Base-by-base conservation (phyloP, 2,888 invertebrate genomes). In the Cantharis flavilabris region DNA sequence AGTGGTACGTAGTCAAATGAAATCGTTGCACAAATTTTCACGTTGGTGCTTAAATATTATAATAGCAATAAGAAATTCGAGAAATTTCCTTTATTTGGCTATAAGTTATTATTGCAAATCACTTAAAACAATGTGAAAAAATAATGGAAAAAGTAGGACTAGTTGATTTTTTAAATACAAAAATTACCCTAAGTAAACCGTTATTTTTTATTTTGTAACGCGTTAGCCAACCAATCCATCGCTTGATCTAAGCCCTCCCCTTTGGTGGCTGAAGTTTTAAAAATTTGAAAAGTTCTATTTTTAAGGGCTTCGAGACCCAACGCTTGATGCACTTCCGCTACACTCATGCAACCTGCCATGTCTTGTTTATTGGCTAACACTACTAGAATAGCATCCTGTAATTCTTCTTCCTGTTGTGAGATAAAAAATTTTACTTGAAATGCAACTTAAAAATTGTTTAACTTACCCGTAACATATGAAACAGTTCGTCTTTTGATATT, bases 321-420 rank as follows among this genome's bases (percentile, higher is more conserved):
- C 0, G 98, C 97, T 89, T 97, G 97, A 88, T 99, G 98, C 16
- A 99, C 96, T 89, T 99, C 99, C 0, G 98, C 96, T 1, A 98
- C 96, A 23, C 96, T 96, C 91, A 99, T 94, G 86, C 98, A 98
- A 10, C 98, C 98, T 62, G 98, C 96, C 93, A 99, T 97, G 87
- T 99, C 99, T 89, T 99, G 99, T 90, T 99, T 99, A 89, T 99
- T 99, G 70, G 99, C 99, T 86, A 99, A 90, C 69, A 99, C 98
- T 73, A 99, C 97, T 79, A 99, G 91, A 85, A 98, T 95, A 75
- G 99, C 98, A 84, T 97, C 97, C 84, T 96, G 95, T 87, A 99
- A 90, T 88, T 99, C 99, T 87, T 99, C 99, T 89, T 99, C 99
- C 96, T 98, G 87, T 69, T 86, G 26, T 13, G 13, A 11, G 81